phyloP scores from a whole-genome alignment of 2,113 vertebrate genomes.

The Heptranchias perlo region DNA sequence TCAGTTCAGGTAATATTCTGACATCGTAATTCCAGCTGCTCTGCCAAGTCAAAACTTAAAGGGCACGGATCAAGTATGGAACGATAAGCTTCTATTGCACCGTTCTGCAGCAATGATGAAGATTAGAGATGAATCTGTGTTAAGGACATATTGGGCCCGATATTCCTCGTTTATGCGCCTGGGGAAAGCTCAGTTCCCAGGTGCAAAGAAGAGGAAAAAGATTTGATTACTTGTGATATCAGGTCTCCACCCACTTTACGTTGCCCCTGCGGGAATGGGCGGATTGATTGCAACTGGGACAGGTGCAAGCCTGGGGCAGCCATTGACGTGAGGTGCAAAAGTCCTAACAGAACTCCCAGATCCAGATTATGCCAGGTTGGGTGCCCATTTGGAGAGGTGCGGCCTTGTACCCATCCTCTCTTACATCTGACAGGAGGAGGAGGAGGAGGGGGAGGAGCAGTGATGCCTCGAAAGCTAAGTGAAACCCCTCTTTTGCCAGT shows the following conservation, averaged over 20 bases:
- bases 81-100: neutral
- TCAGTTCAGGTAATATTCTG: conserved; percentile 20
- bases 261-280: neutral
- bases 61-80: neutral
- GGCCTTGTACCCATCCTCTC: neutral
- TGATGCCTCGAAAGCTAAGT: neutral
- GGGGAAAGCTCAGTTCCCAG: neutral
- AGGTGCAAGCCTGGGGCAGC: neutral
- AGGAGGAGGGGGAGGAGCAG: neutral
- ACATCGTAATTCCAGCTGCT: neutral
- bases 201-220: neutral
- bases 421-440: neutral
- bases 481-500: too few species aligned
- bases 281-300: neutral
- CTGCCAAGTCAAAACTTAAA: conserved; percentile 7
- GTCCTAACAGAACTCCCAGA: neutral
- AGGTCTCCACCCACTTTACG: neutral
- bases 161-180: neutral
- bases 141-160: neutral
- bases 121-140: neutral
- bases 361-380: neutral
- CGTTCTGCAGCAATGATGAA: neutral
- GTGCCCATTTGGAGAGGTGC: neutral
- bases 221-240: neutral
- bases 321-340: neutral